Conservation (phyloP, 2,113 vertebrate genomes). For the Xenopus tropicalis region UCB_Xtro_10.0 CM004444.2:12446001-12446500, state of each 20-base stretch:
- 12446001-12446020: too few species aligned
- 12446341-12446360: slow-evolving; percentile 1
- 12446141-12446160: not conserved
- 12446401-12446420: not conserved
- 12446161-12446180: slow-evolving; percentile 13
- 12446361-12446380: not conserved
- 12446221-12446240: slow-evolving; percentile 29
- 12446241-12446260: slow-evolving; percentile 23
- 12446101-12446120: too few species aligned
- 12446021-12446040: too few species aligned
- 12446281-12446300: slow-evolving; percentile 25
- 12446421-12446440: not conserved
- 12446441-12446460: not conserved
- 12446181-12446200: slow-evolving; percentile 37
- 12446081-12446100: too few species aligned
- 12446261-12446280: slow-evolving; percentile 36
- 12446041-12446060: too few species aligned
- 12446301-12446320: slow-evolving; percentile 17
- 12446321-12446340: not conserved
- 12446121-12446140: too few species aligned
- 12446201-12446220: slow-evolving; percentile 35
- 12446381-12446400: not conserved
- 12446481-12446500: too few species aligned
- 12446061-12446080: too few species aligned
- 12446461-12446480: too few species aligned